Conservation (phyloP, 2,797 vertebrate species). For the Bradypodion pumilum region DNA sequence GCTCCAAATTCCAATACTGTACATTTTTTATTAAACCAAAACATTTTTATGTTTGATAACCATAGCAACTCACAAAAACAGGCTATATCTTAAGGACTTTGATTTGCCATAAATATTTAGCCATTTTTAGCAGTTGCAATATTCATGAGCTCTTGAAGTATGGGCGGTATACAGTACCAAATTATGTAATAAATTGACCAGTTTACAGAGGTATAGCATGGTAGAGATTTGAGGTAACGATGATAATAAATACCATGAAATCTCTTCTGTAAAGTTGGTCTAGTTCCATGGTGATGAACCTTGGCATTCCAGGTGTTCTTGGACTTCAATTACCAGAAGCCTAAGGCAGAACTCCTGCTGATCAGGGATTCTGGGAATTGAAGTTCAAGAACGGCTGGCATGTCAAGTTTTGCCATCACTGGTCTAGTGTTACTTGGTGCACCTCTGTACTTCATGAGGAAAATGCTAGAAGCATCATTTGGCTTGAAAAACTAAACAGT, state of each 20-base stretch:
- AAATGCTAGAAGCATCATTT: background rate
- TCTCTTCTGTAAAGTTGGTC: constrained; percentile 9
- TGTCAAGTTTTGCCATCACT: too few relatives aligned
- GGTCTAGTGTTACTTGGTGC: constrained; percentile 12
- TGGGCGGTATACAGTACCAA: background rate
- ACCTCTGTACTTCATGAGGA: background rate
- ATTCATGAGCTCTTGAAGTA: background rate
- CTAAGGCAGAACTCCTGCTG: too few relatives aligned
- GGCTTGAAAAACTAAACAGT: constrained; percentile 41
- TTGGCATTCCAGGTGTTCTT: too few relatives aligned
- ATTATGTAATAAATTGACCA: background rate
- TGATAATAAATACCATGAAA: constrained; percentile 9
- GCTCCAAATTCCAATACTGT: background rate
- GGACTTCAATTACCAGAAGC: too few relatives aligned
- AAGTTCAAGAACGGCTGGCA: too few relatives aligned
- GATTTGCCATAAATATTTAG: too few relatives aligned
- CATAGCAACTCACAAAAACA: background rate
- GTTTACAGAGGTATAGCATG: background rate
- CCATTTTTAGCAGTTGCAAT: background rate
- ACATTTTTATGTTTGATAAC: background rate
- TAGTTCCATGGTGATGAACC: background rate
- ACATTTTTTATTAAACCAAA: too few relatives aligned
- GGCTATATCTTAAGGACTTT: background rate
- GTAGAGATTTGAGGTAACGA: background rate
- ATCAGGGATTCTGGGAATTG: too few relatives aligned